Evolutionary conservation across 1,140 invertebrate genomes (phyloP).

Genomic region (Mercenaria mercenaria): DNA sequence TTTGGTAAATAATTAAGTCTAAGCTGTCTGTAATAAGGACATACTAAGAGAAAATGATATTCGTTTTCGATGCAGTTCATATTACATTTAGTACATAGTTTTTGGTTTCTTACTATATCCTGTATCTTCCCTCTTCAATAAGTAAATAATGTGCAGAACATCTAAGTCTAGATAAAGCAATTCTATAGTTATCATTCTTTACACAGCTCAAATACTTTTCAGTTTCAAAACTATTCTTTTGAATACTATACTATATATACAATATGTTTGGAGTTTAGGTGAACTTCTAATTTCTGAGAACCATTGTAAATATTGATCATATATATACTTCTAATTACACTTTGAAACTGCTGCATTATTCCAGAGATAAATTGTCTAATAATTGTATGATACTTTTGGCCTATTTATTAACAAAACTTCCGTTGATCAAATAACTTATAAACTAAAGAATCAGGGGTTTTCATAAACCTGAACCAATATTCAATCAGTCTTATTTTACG

Average conservation of each 20-base stretch:
- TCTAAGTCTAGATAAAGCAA: constrained; percentile 36
- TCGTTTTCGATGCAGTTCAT: constrained; percentile 36
- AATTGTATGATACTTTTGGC: background rate
- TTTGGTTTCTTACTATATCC: background rate
- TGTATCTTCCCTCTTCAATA: constrained; percentile 26
- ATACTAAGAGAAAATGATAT: constrained; percentile 45
- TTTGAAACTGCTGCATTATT: background rate
- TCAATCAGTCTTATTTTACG: background rate
- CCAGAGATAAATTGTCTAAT: background rate
- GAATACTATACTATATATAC: background rate
- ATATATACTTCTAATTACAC: background rate
- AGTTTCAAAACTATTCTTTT: background rate
- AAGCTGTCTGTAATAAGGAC: constrained; percentile 36
- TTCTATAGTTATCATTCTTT: background rate
- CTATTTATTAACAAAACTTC: background rate
- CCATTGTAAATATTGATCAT: constrained; percentile 32
- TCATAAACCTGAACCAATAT: constrained; percentile 7
- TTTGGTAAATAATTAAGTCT: constrained; percentile 36
- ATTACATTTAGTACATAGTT: constrained; percentile 44
- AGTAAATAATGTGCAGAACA: constrained; percentile 15
- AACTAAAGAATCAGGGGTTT: background rate
- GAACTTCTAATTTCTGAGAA: background rate
- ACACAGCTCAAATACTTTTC: background rate
- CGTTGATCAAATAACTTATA: background rate
- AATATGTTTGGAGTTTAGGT: background rate